These are phyloP conservation scores for Patella ulyssiponensis DNA, from an alignment of 2,888 invertebrate species.

Conservation along the genomic window DNA sequence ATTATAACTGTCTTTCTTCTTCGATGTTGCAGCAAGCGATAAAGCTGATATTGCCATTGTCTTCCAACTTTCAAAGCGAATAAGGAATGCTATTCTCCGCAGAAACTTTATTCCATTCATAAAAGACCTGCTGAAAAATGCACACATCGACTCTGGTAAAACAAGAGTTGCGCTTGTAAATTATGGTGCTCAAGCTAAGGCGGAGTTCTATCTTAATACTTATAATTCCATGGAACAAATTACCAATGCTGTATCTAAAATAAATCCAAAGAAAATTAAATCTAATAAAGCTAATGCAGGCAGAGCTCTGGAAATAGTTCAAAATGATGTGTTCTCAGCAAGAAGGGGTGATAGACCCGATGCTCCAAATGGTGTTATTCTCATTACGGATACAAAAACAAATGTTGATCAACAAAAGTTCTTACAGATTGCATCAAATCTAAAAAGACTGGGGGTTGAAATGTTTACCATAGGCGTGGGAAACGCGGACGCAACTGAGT, in stretches of 20 bases:
- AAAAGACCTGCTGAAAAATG: slow-evolving; percentile 36
- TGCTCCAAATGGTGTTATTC: slow-evolving; percentile 53
- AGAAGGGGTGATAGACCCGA: slow-evolving; percentile 40
- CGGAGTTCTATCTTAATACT: slow-evolving; percentile 45
- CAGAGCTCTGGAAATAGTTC: slow-evolving; percentile 35
- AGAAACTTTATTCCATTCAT: slow-evolving; percentile 41
- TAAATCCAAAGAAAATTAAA: slow-evolving; percentile 33
- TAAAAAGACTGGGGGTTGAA: slow-evolving; percentile 48
- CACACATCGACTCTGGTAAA: slow-evolving; percentile 46
- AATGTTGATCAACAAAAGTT: slow-evolving; percentile 40
- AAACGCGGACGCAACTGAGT: slow-evolving; percentile 35
- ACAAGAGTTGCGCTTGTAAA: slow-evolving; percentile 62
- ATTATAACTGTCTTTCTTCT: not conserved
- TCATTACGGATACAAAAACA: slow-evolving; percentile 55
- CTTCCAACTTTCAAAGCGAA: slow-evolving; percentile 43
- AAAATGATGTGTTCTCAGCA: slow-evolving; percentile 36
- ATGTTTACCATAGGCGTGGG: slow-evolving; percentile 50
- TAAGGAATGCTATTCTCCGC: slow-evolving; percentile 43
- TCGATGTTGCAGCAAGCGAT: slow-evolving; percentile 39
- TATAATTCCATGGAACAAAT: slow-evolving; percentile 39
- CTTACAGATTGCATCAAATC: slow-evolving; percentile 44
- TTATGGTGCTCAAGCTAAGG: slow-evolving; percentile 61
- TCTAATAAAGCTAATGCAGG: slow-evolving; percentile 33
- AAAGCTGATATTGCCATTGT: slow-evolving; percentile 46
- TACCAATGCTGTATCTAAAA: slow-evolving; percentile 37